Evolutionary conservation across 2,888 invertebrate genomes (phyloP).

Genomic region (Apodemia hepburni): DNA sequence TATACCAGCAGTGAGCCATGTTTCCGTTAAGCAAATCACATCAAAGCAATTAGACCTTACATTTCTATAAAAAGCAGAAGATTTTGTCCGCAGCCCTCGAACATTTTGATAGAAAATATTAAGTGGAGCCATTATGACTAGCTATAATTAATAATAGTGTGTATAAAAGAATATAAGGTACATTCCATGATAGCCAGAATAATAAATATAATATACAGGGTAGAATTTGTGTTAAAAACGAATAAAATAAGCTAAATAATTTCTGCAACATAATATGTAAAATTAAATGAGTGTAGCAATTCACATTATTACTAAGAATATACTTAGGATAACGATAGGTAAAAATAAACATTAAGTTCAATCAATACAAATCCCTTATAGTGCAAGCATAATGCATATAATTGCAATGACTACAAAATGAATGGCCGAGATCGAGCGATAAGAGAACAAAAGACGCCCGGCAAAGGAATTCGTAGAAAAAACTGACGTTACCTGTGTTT

Average conservation of each 20-base stretch:
- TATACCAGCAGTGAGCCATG: not conserved
- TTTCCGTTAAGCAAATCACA: constrained; percentile 2
- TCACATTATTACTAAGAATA: not conserved
- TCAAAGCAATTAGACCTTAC: not conserved
- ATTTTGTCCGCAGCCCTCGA: not conserved
- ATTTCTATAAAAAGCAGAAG: not conserved
- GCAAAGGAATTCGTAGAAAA: not conserved
- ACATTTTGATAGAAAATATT: constrained; percentile 13
- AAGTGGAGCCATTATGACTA: not conserved
- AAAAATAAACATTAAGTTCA: not conserved
- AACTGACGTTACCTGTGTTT: not conserved
- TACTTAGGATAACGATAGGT: not conserved
- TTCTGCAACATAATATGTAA: not conserved
- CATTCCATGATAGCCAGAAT: not conserved
- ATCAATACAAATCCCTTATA: not conserved
- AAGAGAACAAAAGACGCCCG: constrained; percentile 2
- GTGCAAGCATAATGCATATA: not conserved
- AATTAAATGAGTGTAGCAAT: not conserved
- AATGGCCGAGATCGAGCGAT: not conserved
- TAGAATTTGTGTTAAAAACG: not conserved
- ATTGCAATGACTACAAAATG: not conserved
- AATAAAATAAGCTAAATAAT: not conserved
- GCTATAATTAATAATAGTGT: not conserved
- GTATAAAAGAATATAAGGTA: not conserved
- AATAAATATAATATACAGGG: not conserved